Evolutionary conservation across 2,797 vertebrate species (phyloP).

Genomic region (Labroides dimidiatus): DNA sequence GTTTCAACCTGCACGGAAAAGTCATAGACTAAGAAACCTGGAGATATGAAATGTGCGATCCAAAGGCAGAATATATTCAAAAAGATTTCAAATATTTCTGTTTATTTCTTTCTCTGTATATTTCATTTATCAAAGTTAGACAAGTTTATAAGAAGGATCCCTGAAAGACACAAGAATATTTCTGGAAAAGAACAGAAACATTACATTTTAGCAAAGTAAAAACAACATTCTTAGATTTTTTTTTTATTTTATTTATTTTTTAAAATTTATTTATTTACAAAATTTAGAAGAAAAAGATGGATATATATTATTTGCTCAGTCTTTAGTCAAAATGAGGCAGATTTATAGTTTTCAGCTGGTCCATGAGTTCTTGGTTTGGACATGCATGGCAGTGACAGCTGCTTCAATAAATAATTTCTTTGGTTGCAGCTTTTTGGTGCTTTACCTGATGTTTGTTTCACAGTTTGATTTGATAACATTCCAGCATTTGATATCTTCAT

Average conservation of each 20-base stretch:
- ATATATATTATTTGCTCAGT: neutral
- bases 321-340: neutral
- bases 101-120: neutral
- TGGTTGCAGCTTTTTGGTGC: neutral
- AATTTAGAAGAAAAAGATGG: neutral
- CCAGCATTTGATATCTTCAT: neutral
- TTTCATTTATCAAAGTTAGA: no score
- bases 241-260: no score
- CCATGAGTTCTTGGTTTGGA: neutral
- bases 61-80: neutral
- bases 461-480: neutral
- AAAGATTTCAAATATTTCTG: neutral
- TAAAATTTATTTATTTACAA: no score
- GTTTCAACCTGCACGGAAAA: constrained; percentile 1
- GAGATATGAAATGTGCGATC: neutral
- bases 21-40: neutral
- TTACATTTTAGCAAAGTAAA: neutral
- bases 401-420: neutral
- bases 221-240: neutral
- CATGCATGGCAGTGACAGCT: constrained; percentile 30
- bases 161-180: neutral
- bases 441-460: neutral
- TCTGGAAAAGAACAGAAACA: neutral
- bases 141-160: neutral
- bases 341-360: neutral